Evolutionary conservation across 2,113 vertebrate species (phyloP).

Genomic region (Calyptommatus sinebrachiatus): DNA sequence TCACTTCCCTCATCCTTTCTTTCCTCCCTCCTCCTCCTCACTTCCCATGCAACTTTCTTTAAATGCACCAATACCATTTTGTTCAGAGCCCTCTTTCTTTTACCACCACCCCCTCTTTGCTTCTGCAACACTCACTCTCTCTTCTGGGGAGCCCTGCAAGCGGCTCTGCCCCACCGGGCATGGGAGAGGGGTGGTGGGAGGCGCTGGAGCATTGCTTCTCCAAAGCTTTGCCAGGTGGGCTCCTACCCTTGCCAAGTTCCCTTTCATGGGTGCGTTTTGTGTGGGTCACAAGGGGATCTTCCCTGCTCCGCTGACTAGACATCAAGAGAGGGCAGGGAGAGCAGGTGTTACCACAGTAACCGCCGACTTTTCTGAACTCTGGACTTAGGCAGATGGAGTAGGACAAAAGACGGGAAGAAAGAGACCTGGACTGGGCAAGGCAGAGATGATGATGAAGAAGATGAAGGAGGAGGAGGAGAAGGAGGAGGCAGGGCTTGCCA

Average conservation of each 20-base stretch:
- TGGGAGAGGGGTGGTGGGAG: not conserved
- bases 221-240: constrained; percentile 19
- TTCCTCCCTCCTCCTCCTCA: not conserved
- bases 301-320: constrained; percentile 34
- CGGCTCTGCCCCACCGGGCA: not conserved
- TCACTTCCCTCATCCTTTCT: not conserved
- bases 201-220: constrained; percentile 1
- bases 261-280: constrained; percentile 5
- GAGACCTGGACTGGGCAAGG: constrained; percentile 8
- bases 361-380: constrained; percentile 66
- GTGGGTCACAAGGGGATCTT: constrained; percentile 8
- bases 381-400: constrained; percentile 65
- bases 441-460: too few relatives aligned
- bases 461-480: not conserved
- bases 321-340: constrained; percentile 21
- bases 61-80: not conserved
- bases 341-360: constrained; percentile 68
- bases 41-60: constrained; percentile 8
- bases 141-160: not conserved
- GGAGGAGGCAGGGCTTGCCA: not conserved
- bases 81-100: not conserved
- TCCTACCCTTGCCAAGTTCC: constrained; percentile 9
- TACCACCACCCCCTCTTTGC: too few relatives aligned
- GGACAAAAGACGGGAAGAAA: constrained; percentile 58
- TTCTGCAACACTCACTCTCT: not conserved